These are phyloP conservation scores for Nannobrachium achirus DNA, from an alignment of 2,113 vertebrate genomes.

Conservation along the genomic window DNA sequence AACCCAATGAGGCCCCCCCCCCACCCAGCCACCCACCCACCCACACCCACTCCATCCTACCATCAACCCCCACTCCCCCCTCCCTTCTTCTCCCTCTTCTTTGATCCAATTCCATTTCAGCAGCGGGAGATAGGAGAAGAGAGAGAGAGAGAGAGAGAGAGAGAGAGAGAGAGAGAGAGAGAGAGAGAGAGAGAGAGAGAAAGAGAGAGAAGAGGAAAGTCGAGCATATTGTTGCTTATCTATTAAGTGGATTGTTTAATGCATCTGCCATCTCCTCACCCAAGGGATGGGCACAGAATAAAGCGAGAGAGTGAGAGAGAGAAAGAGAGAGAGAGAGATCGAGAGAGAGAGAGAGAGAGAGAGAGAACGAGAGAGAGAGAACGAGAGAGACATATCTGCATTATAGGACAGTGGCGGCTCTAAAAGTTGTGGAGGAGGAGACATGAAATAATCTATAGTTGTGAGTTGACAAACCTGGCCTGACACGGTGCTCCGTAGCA, in stretches of 20 bases:
- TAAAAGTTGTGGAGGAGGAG: conserved; percentile 87
- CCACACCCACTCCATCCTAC: conserved; percentile 78
- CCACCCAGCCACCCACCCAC: conserved; percentile 80
- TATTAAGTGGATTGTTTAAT: conserved; percentile 97
- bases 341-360: conserved; percentile 14
- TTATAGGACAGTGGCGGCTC: conserved; percentile 83
- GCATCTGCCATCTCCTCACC: conserved; percentile 90
- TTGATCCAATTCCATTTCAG: conserved; percentile 98
- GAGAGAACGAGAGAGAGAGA: too few species aligned
- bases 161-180: conserved; percentile 81
- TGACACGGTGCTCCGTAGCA: conserved; percentile 86
- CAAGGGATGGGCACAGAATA: conserved; percentile 71
- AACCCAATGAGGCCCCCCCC: conserved; percentile 91
- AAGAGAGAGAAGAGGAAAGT: conserved; percentile 90
- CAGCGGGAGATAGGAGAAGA: conserved; percentile 86
- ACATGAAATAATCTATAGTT: conserved; percentile 95
- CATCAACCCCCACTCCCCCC: conserved; percentile 28
- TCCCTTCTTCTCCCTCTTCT: conserved; percentile 83
- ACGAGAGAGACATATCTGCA: conserved; percentile 90
- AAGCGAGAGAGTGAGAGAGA: conserved; percentile 11
- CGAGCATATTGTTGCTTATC: conserved; percentile 92
- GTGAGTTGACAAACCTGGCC: conserved; percentile 90
- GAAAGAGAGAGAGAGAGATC: conserved; percentile 1
- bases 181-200: conserved; percentile 86
- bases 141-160: conserved; percentile 79